Percentiles rank a stretch among this genome's conserved stretches.
Conservation (phyloP, 2,113 vertebrate species). For the Crocuta crocuta region DNA sequence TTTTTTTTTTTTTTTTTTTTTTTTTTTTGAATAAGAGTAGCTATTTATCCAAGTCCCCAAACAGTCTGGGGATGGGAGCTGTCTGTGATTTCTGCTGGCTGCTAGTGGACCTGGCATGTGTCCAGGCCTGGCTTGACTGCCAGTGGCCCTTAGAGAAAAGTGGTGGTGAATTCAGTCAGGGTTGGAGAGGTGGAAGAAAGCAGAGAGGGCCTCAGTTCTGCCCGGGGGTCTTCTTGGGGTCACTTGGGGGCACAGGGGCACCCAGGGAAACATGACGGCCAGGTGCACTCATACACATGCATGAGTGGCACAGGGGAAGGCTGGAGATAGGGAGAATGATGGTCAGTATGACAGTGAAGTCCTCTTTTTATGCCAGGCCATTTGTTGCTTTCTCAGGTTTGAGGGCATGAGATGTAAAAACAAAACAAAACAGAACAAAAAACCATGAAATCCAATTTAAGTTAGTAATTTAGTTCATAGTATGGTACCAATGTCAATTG, state of each 20-base stretch:
- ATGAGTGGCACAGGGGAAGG: neutral
- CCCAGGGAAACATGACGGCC: neutral
- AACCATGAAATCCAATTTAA: conserved; percentile 36
- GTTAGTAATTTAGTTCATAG: neutral
- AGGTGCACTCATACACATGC: neutral
- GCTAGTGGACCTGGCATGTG: conserved; percentile 74
- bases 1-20: conserved; percentile 70
- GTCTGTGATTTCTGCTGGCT: conserved; percentile 83
- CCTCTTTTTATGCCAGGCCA: neutral
- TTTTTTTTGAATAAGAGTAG: conserved; percentile 83
- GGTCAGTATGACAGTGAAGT: neutral
- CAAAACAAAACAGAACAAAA: neutral
- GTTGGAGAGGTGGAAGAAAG: neutral
- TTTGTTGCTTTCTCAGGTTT: conserved; percentile 14
- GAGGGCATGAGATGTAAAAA: conserved; percentile 20
- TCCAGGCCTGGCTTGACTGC: conserved; percentile 76
- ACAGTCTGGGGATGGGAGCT: conserved; percentile 74
- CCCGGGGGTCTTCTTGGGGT: neutral
- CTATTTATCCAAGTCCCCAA: conserved; percentile 85
- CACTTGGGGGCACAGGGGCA: neutral
- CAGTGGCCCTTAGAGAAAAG: conserved; percentile 68
- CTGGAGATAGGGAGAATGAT: neutral
- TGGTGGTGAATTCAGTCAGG: conserved; percentile 29
- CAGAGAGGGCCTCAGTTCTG: neutral
- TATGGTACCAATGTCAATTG: neutral